These are phyloP conservation scores for Siniperca knerii DNA, from an alignment of 2,113 vertebrate genomes.

Conservation along the genomic window DNA sequence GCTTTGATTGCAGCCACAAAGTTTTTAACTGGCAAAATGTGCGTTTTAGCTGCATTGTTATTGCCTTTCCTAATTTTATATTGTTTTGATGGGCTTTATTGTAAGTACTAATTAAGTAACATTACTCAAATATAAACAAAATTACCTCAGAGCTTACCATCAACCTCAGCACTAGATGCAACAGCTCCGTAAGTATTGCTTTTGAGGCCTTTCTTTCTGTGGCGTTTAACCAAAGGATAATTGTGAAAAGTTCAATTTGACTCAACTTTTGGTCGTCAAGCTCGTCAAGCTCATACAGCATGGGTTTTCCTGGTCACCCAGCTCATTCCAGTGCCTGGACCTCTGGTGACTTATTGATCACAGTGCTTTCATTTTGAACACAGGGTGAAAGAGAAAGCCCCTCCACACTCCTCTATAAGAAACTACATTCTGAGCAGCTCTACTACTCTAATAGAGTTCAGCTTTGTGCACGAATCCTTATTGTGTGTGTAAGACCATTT, in stretches of 20 bases:
- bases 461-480: slow-evolving; percentile 42
- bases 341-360: slow-evolving; percentile 62
- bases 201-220: not conserved
- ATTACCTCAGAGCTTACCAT: slow-evolving; percentile 1
- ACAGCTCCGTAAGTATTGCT: not conserved
- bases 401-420: not conserved
- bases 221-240: not conserved
- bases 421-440: slow-evolving; percentile 38
- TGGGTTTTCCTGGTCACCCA: slow-evolving; percentile 32
- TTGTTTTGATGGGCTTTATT: slow-evolving; percentile 40
- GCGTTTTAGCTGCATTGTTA: slow-evolving; percentile 12
- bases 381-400: slow-evolving; percentile 17
- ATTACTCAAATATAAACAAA: slow-evolving; percentile 27
- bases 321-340: slow-evolving; percentile 12
- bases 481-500: slow-evolving; percentile 49
- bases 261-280: not conserved
- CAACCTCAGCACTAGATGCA: not conserved
- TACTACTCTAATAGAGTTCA: slow-evolving; percentile 41
- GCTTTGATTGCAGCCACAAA: slow-evolving; percentile 2
- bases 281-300: not conserved
- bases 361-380: slow-evolving; percentile 22
- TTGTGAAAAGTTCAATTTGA: slow-evolving; percentile 34
- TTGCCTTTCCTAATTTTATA: slow-evolving; percentile 3
- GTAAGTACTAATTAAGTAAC: slow-evolving; percentile 27
- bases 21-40: not conserved